These are phyloP conservation scores for Eledona agricola DNA, from an alignment of 2,888 invertebrate species.

Conservation along the genomic window DNA sequence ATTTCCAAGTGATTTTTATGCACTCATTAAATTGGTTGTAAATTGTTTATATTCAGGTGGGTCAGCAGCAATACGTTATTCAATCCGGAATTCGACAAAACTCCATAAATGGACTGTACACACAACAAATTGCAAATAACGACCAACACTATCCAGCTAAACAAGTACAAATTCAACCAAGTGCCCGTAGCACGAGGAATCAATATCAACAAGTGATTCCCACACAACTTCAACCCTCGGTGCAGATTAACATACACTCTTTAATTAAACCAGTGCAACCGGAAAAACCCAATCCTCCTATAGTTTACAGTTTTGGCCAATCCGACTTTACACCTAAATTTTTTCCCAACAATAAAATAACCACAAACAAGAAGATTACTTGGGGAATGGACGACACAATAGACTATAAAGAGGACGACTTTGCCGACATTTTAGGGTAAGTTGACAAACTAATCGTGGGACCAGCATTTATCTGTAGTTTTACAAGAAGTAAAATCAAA, in stretches of 20 bases:
- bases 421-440: slow-evolving; percentile 79
- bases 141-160: slow-evolving; percentile 21
- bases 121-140: slow-evolving; percentile 14
- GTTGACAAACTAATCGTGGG: slow-evolving; percentile 45
- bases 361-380: slow-evolving; percentile 50
- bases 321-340: slow-evolving; percentile 57
- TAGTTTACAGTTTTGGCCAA: slow-evolving; percentile 61
- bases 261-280: slow-evolving; percentile 57
- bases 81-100: slow-evolving; percentile 44
- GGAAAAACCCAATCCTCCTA: slow-evolving; percentile 58
- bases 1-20: slow-evolving; percentile 55
- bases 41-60: slow-evolving; percentile 50
- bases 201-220: slow-evolving; percentile 38
- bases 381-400: slow-evolving; percentile 53
- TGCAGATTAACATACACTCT: slow-evolving; percentile 60
- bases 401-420: slow-evolving; percentile 67
- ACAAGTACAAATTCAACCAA: slow-evolving; percentile 37
- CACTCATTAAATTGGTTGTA: slow-evolving; percentile 5
- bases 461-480: neutral
- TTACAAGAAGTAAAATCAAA: slow-evolving; percentile 58
- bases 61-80: slow-evolving; percentile 53
- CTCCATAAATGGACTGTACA: slow-evolving; percentile 37
- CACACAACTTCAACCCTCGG: slow-evolving; percentile 57
- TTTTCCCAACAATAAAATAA: slow-evolving; percentile 45
- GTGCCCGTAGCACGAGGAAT: slow-evolving; percentile 27